These are phyloP conservation scores for Rhinogobio ventralis DNA, from an alignment of 2,797 vertebrate genomes.

Conservation along the genomic window DNA sequence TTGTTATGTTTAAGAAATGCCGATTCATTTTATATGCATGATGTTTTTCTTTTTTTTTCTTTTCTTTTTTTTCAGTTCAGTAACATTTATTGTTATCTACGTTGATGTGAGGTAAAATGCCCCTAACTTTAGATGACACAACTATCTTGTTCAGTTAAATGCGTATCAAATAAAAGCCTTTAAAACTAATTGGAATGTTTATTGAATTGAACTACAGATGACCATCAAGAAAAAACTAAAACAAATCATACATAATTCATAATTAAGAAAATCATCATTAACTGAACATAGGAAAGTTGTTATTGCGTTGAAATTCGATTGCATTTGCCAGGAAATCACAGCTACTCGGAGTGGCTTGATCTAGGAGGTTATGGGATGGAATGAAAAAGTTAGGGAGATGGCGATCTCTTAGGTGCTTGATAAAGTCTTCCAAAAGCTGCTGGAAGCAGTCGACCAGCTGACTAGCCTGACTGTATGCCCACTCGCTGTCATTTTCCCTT, in stretches of 20 bases:
- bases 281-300: constrained; percentile 67
- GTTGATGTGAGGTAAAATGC: not conserved
- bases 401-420: constrained; percentile 17
- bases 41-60: constrained; percentile 15
- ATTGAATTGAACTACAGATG: not conserved
- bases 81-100: not conserved
- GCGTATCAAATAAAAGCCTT: constrained; percentile 33
- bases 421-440: constrained; percentile 67
- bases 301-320: constrained; percentile 59
- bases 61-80: not conserved
- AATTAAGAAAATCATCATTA: not conserved
- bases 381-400: constrained; percentile 75
- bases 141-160: not conserved
- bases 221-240: not conserved
- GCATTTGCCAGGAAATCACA: constrained; percentile 48
- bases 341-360: rapidly evolving
- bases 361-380: constrained; percentile 74
- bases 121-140: not conserved
- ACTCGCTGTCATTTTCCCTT: constrained; percentile 63
- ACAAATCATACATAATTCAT: not conserved
- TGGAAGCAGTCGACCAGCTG: constrained; percentile 67
- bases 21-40: not conserved
- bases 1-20: not conserved
- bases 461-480: constrained; percentile 61
- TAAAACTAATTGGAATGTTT: constrained; percentile 17